These are phyloP conservation scores for Ophion costatus DNA, from an alignment of 2,888 invertebrate genomes.

Conservation along the genomic window DNA sequence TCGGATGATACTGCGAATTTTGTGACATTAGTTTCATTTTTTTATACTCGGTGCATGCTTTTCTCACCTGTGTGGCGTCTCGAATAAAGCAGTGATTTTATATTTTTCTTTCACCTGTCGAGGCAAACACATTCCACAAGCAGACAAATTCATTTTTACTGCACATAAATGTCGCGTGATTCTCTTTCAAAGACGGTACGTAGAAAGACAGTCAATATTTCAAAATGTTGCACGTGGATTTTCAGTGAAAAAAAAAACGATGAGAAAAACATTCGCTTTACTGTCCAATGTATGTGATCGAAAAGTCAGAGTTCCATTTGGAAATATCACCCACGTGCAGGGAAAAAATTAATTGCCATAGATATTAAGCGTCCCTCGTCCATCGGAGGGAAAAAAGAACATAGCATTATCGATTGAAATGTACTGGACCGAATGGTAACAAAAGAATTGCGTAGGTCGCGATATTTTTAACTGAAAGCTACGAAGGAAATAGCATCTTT, in stretches of 20 bases:
- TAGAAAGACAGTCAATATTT: too few relatives aligned
- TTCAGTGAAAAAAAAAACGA: too few relatives aligned
- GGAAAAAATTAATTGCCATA: neutral
- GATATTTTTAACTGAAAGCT: neutral
- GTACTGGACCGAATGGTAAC: neutral
- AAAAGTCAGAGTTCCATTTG: too few relatives aligned
- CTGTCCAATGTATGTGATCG: too few relatives aligned
- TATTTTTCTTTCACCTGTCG: too few relatives aligned
- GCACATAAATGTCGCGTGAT: too few relatives aligned
- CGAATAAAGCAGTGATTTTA: too few relatives aligned
- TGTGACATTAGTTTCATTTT: neutral
- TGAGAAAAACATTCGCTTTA: too few relatives aligned
- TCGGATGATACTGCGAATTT: neutral
- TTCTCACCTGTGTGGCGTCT: neutral
- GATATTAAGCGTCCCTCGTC: neutral
- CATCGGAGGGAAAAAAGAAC: neutral
- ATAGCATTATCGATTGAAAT: slow-evolving; percentile 1
- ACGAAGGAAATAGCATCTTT: neutral
- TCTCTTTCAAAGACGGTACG: too few relatives aligned
- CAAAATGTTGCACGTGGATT: too few relatives aligned
- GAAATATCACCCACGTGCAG: neutral
- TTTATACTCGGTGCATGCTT: neutral
- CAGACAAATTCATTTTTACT: too few relatives aligned
- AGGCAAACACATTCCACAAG: too few relatives aligned
- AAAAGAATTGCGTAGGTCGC: neutral